Evolutionary conservation across 2,888 invertebrate genomes (phyloP).

Genomic region (Mechanitis mazaeus): DNA sequence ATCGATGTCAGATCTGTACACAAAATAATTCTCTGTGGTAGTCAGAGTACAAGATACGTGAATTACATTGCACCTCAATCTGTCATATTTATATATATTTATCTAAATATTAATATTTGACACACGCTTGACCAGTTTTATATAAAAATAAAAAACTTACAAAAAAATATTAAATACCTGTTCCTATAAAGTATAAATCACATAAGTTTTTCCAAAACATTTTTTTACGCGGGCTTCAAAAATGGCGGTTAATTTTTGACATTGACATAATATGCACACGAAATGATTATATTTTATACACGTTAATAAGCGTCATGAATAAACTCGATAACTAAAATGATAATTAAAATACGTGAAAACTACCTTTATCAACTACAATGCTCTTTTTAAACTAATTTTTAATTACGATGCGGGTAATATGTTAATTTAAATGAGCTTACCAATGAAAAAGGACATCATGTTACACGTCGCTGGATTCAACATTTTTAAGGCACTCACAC

Average conservation of each 20-base stretch:
- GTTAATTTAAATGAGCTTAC: conserved; percentile 17
- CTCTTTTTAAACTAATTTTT: conserved; percentile 1
- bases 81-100: too few relatives aligned
- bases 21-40: too few relatives aligned
- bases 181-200: conserved; percentile 1
- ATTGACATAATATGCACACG: background rate
- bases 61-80: too few relatives aligned
- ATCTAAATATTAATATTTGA: background rate
- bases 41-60: too few relatives aligned
- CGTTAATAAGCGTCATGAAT: background rate
- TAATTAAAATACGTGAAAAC: conserved; percentile 11
- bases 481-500: conserved; percentile 8
- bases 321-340: background rate
- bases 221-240: background rate
- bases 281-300: background rate
- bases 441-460: conserved; percentile 24
- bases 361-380: conserved; percentile 13
- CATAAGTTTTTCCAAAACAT: background rate
- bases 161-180: background rate
- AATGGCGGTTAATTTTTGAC: background rate
- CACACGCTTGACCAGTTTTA: background rate
- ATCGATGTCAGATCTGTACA: too few relatives aligned
- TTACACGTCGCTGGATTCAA: conserved; percentile 16
- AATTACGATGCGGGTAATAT: conserved; percentile 8
- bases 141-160: background rate